Conservation (phyloP, 64 coral and sea anemone species). For the Exaiptasia diaphana region DNA sequence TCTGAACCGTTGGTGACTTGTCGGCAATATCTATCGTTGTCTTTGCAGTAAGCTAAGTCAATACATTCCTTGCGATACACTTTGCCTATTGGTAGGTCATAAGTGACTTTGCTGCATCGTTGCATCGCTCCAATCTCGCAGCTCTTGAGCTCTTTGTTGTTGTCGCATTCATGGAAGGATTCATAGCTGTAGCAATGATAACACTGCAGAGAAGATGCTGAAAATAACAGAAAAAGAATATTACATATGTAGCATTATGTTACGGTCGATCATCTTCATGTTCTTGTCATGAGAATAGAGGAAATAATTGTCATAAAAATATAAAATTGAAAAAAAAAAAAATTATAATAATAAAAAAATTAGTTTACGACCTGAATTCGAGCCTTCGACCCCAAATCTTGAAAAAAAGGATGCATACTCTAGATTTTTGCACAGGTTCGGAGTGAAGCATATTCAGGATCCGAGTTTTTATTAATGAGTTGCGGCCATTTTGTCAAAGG, state of each 20-base stretch:
- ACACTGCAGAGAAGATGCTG: conserved; percentile 1
- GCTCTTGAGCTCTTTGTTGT: not conserved
- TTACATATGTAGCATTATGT: too few species aligned
- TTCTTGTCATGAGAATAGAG: not conserved
- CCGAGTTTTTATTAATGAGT: too few species aligned
- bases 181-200: conserved; percentile 1
- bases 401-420: too few species aligned
- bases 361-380: not conserved
- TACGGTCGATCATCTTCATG: too few species aligned
- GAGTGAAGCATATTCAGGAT: too few species aligned
- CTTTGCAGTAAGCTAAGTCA: conserved; percentile 1
- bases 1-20: not conserved
- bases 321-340: not conserved
- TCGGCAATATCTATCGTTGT: not conserved
- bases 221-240: not conserved
- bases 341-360: not conserved
- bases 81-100: not conserved
- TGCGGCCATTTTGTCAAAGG: too few species aligned
- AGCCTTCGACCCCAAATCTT: too few species aligned
- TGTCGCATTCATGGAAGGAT: not conserved
- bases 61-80: not conserved
- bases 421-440: too few species aligned
- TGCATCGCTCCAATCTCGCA: not conserved
- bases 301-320: not conserved
- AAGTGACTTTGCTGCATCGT: not conserved